phyloP scores from a whole-genome alignment of 2,888 invertebrate species.

The Oscheius sp. region DNA sequence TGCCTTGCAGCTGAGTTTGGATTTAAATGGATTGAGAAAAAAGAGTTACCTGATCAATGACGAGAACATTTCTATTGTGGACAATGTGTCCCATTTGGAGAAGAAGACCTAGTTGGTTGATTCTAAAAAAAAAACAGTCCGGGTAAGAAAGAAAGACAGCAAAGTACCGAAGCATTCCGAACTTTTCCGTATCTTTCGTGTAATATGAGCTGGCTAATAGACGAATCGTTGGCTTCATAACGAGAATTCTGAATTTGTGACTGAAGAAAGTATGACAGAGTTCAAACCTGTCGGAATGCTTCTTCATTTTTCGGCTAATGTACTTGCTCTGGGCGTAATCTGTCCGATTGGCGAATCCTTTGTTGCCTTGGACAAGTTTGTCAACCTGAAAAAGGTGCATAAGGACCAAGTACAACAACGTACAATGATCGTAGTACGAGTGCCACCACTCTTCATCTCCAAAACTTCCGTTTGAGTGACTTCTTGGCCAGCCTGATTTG shows the following conservation, averaged over 20 bases:
- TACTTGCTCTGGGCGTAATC: slow-evolving; percentile 65
- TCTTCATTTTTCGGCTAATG: slow-evolving; percentile 84
- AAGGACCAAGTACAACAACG: slow-evolving; percentile 1
- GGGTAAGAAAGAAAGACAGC: not conserved
- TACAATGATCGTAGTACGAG: slow-evolving; percentile 47
- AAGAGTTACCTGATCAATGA: slow-evolving; percentile 46
- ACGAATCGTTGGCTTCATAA: slow-evolving; percentile 85
- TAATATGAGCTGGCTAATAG: slow-evolving; percentile 88
- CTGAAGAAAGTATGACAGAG: not conserved
- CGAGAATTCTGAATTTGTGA: slow-evolving; percentile 54
- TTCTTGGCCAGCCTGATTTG: slow-evolving; percentile 49
- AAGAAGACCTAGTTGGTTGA: slow-evolving; percentile 90
- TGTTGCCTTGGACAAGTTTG: slow-evolving; percentile 65
- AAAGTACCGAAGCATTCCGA: slow-evolving; percentile 52
- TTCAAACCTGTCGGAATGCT: slow-evolving; percentile 83
- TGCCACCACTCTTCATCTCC: slow-evolving; percentile 61
- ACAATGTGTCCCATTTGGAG: slow-evolving; percentile 85
- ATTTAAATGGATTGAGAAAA: not conserved
- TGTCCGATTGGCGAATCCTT: slow-evolving; percentile 60
- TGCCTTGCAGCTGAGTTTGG: slow-evolving; percentile 40
- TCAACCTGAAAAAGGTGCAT: slow-evolving; percentile 50
- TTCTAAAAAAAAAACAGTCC: slow-evolving; percentile 77
- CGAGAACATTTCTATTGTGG: slow-evolving; percentile 75
- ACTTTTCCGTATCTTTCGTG: slow-evolving; percentile 77
- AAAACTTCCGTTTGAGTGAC: slow-evolving; percentile 58